A percentile compares a stretch with the other conserved stretches of the same genome.
These are phyloP conservation scores for Centropristis striata DNA, from an alignment of 2,113 vertebrate species.

Conservation along the genomic window DNA sequence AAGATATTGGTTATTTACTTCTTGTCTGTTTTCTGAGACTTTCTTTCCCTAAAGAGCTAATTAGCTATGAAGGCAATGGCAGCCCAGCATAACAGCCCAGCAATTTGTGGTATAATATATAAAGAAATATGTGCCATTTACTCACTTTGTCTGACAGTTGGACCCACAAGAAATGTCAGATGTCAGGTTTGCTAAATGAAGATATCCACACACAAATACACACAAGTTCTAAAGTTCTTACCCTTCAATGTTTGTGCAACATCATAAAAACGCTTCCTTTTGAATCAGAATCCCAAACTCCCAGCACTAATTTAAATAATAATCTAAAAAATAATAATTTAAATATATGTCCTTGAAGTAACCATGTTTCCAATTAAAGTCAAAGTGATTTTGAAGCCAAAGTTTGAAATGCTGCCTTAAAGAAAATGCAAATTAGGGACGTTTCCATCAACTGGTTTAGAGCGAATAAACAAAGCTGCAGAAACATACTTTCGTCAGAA, in stretches of 20 bases:
- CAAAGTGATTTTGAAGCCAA: too few relatives aligned
- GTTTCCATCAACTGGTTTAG: too few relatives aligned
- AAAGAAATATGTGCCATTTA: constrained; percentile 1
- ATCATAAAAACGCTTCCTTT: constrained; percentile 1
- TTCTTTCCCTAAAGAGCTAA: constrained; percentile 8
- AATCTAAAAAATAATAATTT: too few relatives aligned
- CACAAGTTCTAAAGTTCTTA: background rate
- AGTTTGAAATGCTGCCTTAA: too few relatives aligned
- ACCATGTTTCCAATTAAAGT: too few relatives aligned
- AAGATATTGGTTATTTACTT: constrained; percentile 1
- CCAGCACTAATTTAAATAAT: background rate
- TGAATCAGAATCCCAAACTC: constrained; percentile 29
- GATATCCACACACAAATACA: background rate
- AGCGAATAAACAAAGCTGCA: too few relatives aligned
- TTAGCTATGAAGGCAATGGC: background rate
- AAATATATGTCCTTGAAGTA: too few relatives aligned
- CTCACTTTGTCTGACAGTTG: background rate
- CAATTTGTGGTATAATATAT: background rate
- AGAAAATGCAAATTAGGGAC: too few relatives aligned
- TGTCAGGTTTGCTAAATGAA: background rate
- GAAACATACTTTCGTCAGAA: too few relatives aligned
- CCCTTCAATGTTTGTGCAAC: background rate
- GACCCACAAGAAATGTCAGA: background rate
- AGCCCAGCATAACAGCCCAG: background rate
- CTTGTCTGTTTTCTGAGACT: background rate